Evolutionary conservation across 23 tunicate genomes (phyloP).

Genomic region (Styela clava): DNA sequence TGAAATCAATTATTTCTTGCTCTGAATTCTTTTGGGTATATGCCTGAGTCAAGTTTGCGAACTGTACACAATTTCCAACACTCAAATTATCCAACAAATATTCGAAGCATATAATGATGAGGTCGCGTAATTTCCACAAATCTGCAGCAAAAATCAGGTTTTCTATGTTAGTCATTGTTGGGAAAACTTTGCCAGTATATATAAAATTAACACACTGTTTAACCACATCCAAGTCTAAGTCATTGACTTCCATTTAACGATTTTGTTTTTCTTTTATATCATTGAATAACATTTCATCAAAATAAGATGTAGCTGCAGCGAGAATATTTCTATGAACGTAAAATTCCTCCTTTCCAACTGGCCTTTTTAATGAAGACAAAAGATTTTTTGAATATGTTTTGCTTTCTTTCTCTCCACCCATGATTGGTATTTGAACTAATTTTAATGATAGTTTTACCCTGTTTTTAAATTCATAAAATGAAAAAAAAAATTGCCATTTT

Average conservation of each 20-base stretch:
- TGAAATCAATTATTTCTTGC: background rate
- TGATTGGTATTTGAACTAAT: too few species aligned
- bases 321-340: background rate
- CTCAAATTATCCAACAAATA: background rate
- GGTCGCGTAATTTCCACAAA: background rate
- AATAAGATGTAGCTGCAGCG: background rate
- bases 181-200: background rate
- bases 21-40: background rate
- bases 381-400: background rate
- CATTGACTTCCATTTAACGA: background rate
- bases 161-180: background rate
- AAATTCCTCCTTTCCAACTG: background rate
- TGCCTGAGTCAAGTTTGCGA: background rate
- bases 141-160: background rate
- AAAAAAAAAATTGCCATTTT: too few species aligned
- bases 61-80: background rate
- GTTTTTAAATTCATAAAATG: too few species aligned
- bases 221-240: background rate
- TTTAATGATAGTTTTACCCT: too few species aligned
- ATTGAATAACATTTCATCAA: background rate
- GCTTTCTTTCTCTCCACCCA: background rate
- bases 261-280: background rate
- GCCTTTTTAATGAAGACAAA: background rate
- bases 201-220: background rate
- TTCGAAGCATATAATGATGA: background rate